Percentiles rank a stretch among this genome's conserved stretches.
phyloP scores from a whole-genome alignment of 2,113 vertebrate species.

The Piprites chloris region DNA sequence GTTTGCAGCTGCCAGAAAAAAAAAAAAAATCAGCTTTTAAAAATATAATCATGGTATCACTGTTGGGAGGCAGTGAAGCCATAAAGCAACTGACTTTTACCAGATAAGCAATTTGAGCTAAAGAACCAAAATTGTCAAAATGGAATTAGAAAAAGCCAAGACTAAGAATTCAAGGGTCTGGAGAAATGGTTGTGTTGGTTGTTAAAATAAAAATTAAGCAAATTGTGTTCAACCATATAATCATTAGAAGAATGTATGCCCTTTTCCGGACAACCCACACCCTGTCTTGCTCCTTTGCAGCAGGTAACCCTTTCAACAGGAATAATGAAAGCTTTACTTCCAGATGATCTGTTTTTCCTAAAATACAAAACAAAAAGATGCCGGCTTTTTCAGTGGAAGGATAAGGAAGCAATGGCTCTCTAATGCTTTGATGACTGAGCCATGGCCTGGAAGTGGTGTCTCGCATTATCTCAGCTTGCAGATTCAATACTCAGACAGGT shows the following conservation, averaged over 20 bases:
- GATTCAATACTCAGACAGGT: neutral
- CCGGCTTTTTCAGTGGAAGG: neutral
- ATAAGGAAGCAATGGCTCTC: neutral
- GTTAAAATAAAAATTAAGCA: neutral
- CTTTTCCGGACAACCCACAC: neutral
- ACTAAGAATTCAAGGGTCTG: neutral
- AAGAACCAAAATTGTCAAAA: neutral
- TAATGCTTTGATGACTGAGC: constrained; percentile 40
- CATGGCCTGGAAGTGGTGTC: neutral
- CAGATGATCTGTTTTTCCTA: neutral
- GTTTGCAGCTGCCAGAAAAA: neutral
- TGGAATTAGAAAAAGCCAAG: neutral
- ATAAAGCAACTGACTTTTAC: neutral
- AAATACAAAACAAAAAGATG: too few relatives aligned
- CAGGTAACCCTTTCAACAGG: neutral
- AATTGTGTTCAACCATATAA: neutral
- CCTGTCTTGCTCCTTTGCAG: neutral
- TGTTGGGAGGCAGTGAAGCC: neutral
- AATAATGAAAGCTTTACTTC: neutral
- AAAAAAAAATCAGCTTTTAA: neutral
- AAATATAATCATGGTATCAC: neutral
- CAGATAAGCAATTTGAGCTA: neutral
- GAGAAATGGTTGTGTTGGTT: neutral
- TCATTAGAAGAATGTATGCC: neutral
- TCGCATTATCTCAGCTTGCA: constrained; percentile 54